These are phyloP conservation scores for Andricus grossulariae DNA, from an alignment of 1,140 invertebrate genomes.

Conservation along the genomic window DNA sequence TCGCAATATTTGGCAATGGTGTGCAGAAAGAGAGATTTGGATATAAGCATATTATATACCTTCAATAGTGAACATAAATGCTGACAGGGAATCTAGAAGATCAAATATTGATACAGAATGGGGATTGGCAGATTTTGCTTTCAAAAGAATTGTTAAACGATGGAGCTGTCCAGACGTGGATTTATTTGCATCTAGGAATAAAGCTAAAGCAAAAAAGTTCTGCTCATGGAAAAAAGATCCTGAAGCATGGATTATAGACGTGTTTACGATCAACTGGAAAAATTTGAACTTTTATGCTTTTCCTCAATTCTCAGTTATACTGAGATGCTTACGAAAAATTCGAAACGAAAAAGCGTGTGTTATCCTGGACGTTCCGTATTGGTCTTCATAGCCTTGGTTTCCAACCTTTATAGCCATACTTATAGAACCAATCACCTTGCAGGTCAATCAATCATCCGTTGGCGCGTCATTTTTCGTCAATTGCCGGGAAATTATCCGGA, in stretches of 20 bases:
- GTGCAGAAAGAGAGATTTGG: conserved; percentile 43
- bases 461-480: conserved; percentile 35
- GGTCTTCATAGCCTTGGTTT: too few species aligned
- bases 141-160: conserved; percentile 44
- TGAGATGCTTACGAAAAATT: conserved; percentile 46
- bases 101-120: conserved; percentile 46
- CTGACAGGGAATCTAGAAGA: conserved; percentile 50
- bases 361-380: conserved; percentile 35
- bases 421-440: not conserved
- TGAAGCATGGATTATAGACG: conserved; percentile 47
- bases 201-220: conserved; percentile 49
- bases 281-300: conserved; percentile 42
- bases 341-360: conserved; percentile 43
- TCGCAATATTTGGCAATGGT: conserved; percentile 55
- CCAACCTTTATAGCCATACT: too few species aligned
- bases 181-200: conserved; percentile 51
- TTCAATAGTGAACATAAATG: conserved; percentile 49
- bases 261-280: conserved; percentile 50
- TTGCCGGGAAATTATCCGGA: conserved; percentile 51
- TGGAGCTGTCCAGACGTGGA: conserved; percentile 49
- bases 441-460: not conserved
- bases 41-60: conserved; percentile 48
- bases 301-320: conserved; percentile 54
- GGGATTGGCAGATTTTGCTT: conserved; percentile 39
- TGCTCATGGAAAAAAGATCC: conserved; percentile 51